Evolutionary conservation across 2,888 invertebrate species (phyloP).

Genomic region (Megastigmus dorsalis): DNA sequence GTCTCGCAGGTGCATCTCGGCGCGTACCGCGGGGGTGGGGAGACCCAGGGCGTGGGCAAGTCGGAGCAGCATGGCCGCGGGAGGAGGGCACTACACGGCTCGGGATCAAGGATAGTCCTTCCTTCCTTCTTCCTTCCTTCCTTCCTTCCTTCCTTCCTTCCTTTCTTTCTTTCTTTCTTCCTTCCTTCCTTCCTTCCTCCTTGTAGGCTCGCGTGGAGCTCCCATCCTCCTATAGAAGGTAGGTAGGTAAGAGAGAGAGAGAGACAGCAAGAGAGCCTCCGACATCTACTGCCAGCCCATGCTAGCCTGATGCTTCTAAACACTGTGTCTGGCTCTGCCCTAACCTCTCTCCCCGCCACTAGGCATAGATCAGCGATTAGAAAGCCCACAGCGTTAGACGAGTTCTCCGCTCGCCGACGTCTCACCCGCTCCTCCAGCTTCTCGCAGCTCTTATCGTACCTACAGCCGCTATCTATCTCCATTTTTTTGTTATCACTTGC

Average conservation of each 20-base stretch:
- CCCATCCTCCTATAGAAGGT: neutral
- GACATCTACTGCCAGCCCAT: conserved; percentile 60
- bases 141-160: conserved; percentile 49
- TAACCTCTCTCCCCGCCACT: no score
- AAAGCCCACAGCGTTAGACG: no score
- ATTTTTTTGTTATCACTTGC: no score
- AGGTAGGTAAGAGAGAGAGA: no score
- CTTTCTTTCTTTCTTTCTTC: conserved; percentile 37
- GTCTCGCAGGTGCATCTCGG: neutral
- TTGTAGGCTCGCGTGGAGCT: conserved; percentile 2
- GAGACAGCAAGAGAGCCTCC: no score
- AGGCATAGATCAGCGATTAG: no score
- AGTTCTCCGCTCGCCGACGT: no score
- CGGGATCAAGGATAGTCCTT: conserved; percentile 18
- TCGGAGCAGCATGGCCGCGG: neutral
- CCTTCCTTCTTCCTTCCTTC: conserved; percentile 48
- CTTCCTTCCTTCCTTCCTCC: conserved; percentile 53
- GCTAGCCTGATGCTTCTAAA: conserved; percentile 70
- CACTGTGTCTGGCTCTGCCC: conserved; percentile 58
- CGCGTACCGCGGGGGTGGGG: neutral
- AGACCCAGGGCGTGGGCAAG: conserved; percentile 8
- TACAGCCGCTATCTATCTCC: no score
- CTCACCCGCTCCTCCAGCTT: no score
- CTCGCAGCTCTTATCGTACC: no score
- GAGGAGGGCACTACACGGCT: no score